phyloP scores from a whole-genome alignment of 2,888 invertebrate genomes.

The Matsumyia berberina region DNA sequence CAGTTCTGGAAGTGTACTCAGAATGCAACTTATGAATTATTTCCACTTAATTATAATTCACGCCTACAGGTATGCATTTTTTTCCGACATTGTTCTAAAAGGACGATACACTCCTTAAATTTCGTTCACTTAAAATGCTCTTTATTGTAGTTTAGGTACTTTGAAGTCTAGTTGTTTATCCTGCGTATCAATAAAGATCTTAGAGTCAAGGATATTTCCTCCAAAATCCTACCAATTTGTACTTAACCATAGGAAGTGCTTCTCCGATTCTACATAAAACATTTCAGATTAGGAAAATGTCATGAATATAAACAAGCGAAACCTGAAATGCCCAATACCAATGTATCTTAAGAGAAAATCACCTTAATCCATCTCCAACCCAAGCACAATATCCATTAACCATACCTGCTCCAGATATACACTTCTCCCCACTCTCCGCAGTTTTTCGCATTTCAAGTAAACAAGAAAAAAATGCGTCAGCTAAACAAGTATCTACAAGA shows the following conservation, averaged over 20 bases:
- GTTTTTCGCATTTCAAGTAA: not conserved
- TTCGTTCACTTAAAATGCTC: too few species aligned
- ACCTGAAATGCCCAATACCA: not conserved
- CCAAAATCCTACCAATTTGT: not conserved
- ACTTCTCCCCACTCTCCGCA: not conserved
- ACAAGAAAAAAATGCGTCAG: not conserved
- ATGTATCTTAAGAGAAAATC: constrained; percentile 1
- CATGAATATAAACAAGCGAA: not conserved
- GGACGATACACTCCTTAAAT: too few species aligned
- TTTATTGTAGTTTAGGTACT: too few species aligned
- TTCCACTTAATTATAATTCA: too few species aligned
- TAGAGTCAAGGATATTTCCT: not conserved
- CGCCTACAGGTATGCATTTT: too few species aligned
- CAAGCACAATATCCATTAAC: constrained; percentile 20
- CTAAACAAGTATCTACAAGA: not conserved
- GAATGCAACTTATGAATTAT: too few species aligned
- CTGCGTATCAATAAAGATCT: too few species aligned
- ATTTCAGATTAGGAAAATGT: not conserved
- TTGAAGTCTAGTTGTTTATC: too few species aligned
- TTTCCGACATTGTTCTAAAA: too few species aligned
- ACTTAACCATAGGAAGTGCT: not conserved
- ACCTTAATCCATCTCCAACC: constrained; percentile 5
- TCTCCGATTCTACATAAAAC: not conserved
- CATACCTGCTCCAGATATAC: constrained; percentile 5
- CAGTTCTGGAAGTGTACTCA: too few species aligned